Evolutionary conservation across 2,113 vertebrate genomes (phyloP).

Genomic region (Tachysurus fulvidraco): DNA sequence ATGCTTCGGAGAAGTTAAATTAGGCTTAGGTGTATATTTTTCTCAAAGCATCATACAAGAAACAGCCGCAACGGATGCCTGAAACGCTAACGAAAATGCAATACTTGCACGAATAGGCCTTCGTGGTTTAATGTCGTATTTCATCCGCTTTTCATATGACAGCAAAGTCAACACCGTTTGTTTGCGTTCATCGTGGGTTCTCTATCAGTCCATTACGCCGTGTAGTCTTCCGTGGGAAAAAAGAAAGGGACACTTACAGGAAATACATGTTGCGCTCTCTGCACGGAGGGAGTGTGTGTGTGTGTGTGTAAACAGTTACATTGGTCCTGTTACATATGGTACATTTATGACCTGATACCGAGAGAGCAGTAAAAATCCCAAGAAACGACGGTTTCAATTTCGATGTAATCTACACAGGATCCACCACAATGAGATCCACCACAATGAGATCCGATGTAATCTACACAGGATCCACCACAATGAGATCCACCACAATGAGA

Average conservation of each 20-base stretch:
- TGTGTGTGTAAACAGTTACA: not conserved
- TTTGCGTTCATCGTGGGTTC: conserved; percentile 26
- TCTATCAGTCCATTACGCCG: conserved; percentile 8
- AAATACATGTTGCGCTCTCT: conserved; percentile 67
- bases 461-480: too few species aligned
- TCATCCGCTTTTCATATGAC: not conserved
- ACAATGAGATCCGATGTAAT: not conserved
- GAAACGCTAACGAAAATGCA: not conserved
- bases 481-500: not conserved
- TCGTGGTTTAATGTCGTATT: conserved; percentile 14
- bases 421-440: too few species aligned
- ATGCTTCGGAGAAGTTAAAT: conserved; percentile 14
- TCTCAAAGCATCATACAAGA: not conserved
- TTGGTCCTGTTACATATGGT: not conserved
- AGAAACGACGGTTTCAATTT: too few species aligned
- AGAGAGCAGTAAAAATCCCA: not conserved
- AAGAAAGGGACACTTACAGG: conserved; percentile 27
- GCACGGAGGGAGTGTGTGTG: not conserved
- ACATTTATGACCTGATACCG: not conserved
- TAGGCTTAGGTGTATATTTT: not conserved
- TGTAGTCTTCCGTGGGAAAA: not conserved
- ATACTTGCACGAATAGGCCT: conserved; percentile 2
- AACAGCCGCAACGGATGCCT: not conserved
- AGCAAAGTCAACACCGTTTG: not conserved
- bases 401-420: too few species aligned